phyloP scores from a whole-genome alignment of 2,888 invertebrate species.

The Campopleginae sp. region DNA sequence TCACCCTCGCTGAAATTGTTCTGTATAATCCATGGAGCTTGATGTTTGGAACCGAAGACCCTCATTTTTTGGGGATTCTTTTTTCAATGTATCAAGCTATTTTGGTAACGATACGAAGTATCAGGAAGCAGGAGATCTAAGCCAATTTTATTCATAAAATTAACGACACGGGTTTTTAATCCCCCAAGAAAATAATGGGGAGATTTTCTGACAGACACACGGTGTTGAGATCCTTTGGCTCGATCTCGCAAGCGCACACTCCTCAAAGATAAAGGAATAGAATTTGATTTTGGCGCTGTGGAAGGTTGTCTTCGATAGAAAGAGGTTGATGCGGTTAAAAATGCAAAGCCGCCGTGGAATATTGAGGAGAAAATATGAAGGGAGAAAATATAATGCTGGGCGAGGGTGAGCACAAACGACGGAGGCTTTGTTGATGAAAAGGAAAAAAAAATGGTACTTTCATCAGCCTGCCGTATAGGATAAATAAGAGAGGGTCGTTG shows the following conservation, averaged over 20 bases:
- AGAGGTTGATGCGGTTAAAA: constrained; percentile 57
- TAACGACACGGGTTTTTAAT: constrained; percentile 38
- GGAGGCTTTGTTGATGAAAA: constrained; percentile 20
- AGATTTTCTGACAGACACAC: neutral
- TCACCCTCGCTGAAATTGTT: neutral
- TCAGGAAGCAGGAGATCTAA: neutral
- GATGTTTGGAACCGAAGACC: neutral
- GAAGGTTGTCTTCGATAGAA: constrained; percentile 9
- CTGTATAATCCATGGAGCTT: neutral
- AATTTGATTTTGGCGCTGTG: constrained; percentile 17
- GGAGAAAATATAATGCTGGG: constrained; percentile 54
- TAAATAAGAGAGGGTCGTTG: constrained; percentile 52
- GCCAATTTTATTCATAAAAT: constrained; percentile 23
- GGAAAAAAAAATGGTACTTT: constrained; percentile 32
- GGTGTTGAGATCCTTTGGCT: neutral
- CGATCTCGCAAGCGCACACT: neutral
- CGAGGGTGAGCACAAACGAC: constrained; percentile 34
- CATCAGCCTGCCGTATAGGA: constrained; percentile 31
- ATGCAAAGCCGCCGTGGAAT: constrained; percentile 51
- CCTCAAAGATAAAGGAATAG: neutral
- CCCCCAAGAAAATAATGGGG: neutral
- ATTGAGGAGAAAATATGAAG: constrained; percentile 51
- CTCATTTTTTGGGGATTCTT: neutral
- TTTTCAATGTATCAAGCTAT: neutral
- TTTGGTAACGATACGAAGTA: neutral